Evolutionary conservation across 2,797 vertebrate genomes (phyloP).

Genomic region (Danio tinwini): DNA sequence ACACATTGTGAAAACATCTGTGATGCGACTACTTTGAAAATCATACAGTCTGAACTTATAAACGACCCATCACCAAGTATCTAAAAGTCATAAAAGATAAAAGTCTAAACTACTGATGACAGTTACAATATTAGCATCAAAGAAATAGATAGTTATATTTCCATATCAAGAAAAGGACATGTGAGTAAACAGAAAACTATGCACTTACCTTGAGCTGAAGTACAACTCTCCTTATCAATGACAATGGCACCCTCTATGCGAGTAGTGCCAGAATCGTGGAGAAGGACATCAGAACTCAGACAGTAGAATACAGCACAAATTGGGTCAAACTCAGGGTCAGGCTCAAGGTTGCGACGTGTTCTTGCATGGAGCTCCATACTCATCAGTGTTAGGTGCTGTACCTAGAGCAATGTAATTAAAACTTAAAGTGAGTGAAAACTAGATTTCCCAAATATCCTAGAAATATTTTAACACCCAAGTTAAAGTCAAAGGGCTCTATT

Average conservation of each 20-base stretch:
- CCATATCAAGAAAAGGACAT: neutral
- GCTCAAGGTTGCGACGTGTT: conserved; percentile 91
- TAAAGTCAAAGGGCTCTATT: too few species aligned
- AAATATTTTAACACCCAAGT: too few species aligned
- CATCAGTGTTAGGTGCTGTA: conserved; percentile 93
- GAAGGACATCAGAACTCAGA: conserved; percentile 85
- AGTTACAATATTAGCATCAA: too few species aligned
- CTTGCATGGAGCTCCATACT: conserved; percentile 95
- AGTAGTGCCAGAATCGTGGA: conserved; percentile 78
- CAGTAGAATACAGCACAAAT: conserved; percentile 99
- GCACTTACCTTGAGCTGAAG: conserved; percentile 77
- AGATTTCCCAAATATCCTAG: neutral
- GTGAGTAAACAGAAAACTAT: neutral
- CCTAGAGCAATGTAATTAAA: conserved; percentile 71
- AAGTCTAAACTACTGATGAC: too few species aligned
- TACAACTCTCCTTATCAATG: conserved; percentile 82
- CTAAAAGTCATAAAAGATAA: too few species aligned
- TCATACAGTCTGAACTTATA: too few species aligned
- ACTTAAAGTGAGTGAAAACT: neutral
- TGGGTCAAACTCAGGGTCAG: conserved; percentile 97
- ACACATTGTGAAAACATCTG: too few species aligned
- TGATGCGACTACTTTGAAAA: too few species aligned
- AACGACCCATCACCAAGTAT: too few species aligned
- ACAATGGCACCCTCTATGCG: conserved; percentile 89
- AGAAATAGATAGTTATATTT: neutral